These are phyloP conservation scores for Papilio polyxenes DNA, from an alignment of 1,140 invertebrate species.

Conservation along the genomic window DNA sequence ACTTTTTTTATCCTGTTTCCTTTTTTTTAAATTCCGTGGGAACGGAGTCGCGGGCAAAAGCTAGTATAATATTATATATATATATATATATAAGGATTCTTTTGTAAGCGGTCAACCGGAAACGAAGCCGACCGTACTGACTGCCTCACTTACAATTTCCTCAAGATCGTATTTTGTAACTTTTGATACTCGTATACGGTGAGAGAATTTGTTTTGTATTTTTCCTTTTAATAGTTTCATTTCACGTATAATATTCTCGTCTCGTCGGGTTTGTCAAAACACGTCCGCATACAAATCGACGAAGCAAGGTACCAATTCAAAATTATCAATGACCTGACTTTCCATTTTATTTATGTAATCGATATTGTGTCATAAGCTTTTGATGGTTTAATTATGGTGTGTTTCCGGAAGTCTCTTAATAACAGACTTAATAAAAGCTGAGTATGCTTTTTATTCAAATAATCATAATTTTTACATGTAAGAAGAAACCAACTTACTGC, in stretches of 20 bases:
- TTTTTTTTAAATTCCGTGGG: no score
- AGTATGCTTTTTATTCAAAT: no score
- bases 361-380: neutral
- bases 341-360: slow-evolving; percentile 5
- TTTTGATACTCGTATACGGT: neutral
- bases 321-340: neutral
- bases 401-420: no score
- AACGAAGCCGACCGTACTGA: neutral
- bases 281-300: slow-evolving; percentile 3
- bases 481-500: no score
- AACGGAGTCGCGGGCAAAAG: no score
- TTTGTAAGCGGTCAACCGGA: neutral
- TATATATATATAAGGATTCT: neutral
- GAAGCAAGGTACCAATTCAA: neutral
- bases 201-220: neutral
- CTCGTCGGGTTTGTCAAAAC: slow-evolving; percentile 8
- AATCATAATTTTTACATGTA: no score
- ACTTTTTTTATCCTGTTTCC: no score
- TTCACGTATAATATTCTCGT: neutral
- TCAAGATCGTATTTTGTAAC: neutral
- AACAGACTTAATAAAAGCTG: no score
- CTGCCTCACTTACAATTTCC: neutral
- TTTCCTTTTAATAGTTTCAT: neutral
- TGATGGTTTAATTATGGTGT: neutral
- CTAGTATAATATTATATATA: no score